Base-by-base conservation (phyloP, 2,888 invertebrate genomes). In the Linnaemya tessellans region DNA sequence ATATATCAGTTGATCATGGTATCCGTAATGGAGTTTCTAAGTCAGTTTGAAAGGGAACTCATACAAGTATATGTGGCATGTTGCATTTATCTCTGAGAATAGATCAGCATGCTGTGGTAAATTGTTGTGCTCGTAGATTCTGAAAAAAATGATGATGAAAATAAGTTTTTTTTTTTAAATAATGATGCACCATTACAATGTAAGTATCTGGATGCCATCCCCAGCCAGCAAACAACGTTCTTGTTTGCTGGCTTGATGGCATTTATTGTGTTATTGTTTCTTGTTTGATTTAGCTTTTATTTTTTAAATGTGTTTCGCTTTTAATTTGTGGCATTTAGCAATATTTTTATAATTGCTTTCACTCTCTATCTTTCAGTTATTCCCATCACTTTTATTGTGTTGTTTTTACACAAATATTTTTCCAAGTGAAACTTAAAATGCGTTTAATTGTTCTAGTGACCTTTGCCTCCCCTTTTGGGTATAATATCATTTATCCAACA, bases 361-460 rank as follows among this genome's bases (percentile, higher is more conserved):
- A 71, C 51, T 71, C 49, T 67, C 18, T 56, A 15, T 46, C 54
- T 22, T 8, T 15, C 1, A 41, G 9, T 35, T 54, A 62, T 35
- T 54, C 30, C 60, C 49, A 2, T 25, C 13, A 25, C 18, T 13
- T 10, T 35, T n/a, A n/a, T n/a, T 62, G 51, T 41, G 25, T 30
- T 78, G n/a, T 15, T 35, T n/a, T n/a, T n/a, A n/a, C n/a, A 51
- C 3, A 46, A 10, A 38, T 51, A 7, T 51, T n/a, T 10, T 51
- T 51, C 9, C 18, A 51, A 51, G 20, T 20, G 51, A 46, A 46
- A 46, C 46, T n/a, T n/a, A 46, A 15, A 46, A 46, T 46, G 7
- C 35, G 22, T 70, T 38, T 51, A 43, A 65, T 60, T 83, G 67
- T 74, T 74, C 78, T 68, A 74, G n/a, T 84, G 65, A 80, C 80